phyloP scores from a whole-genome alignment of 2,797 vertebrate genomes.

The Schizothorax lantsangensis region DNA sequence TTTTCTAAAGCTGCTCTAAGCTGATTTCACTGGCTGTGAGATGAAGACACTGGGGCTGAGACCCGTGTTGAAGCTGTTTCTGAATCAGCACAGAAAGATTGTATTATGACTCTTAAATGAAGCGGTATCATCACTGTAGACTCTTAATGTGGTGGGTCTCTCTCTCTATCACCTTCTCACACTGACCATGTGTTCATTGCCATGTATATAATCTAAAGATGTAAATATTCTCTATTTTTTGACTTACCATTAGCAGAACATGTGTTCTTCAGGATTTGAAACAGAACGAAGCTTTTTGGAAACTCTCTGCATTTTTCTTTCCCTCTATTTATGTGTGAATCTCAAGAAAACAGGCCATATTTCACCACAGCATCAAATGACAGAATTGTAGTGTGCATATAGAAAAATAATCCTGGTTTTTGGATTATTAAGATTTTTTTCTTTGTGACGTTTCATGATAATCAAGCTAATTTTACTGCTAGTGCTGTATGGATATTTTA shows the following conservation, averaged over 20 bases:
- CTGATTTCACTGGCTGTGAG: slow-evolving; percentile 28
- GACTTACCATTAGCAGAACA: slow-evolving; percentile 58
- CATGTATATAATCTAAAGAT: slow-evolving; percentile 64
- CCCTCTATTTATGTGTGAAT: slow-evolving; percentile 8
- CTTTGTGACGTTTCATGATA: not conserved
- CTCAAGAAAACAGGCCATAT: slow-evolving; percentile 11
- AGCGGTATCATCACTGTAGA: slow-evolving; percentile 11
- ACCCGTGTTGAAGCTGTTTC: not conserved
- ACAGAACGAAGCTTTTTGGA: slow-evolving; percentile 52
- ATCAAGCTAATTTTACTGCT: not conserved
- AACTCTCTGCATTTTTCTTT: slow-evolving; percentile 43
- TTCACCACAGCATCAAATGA: slow-evolving; percentile 4
- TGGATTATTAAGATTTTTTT: not conserved
- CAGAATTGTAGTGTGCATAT: not conserved
- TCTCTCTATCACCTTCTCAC: slow-evolving; percentile 1
- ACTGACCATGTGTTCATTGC: slow-evolving; percentile 41
- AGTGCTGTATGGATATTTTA: not conserved
- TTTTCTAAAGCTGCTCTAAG: slow-evolving; percentile 16
- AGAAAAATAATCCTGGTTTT: not conserved
- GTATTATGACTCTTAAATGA: slow-evolving; percentile 13
- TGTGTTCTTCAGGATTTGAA: slow-evolving; percentile 52
- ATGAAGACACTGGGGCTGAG: slow-evolving; percentile 13
- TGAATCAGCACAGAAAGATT: slow-evolving; percentile 22
- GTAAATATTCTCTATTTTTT: slow-evolving; percentile 67
- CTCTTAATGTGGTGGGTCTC: slow-evolving; percentile 16